A percentile compares a stretch with the other conserved stretches of the same genome.
Evolutionary conservation across 2,888 invertebrate genomes (phyloP).

Genomic region (Pollenia angustigena): DNA sequence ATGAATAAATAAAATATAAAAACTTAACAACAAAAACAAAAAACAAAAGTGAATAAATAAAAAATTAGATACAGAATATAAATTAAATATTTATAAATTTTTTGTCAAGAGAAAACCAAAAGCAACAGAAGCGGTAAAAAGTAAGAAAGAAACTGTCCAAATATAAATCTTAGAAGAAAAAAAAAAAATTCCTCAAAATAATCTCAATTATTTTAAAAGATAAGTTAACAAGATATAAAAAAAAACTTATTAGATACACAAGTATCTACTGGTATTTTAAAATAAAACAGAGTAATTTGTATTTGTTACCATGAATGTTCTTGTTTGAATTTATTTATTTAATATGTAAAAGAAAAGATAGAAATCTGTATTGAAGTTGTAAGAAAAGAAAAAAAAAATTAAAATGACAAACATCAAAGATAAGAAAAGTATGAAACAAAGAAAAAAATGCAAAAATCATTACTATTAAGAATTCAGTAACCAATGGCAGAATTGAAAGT

Average conservation of each 20-base stretch:
- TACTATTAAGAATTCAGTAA: not conserved
- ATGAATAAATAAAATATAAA: constrained; percentile 37
- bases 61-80: constrained; percentile 27
- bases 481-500: not conserved
- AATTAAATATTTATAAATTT: constrained; percentile 48
- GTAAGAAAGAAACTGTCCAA: not conserved
- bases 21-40: not conserved
- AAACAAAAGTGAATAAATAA: constrained; percentile 36
- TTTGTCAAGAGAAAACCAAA: not conserved
- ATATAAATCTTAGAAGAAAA: not conserved
- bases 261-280: not conserved
- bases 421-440: not conserved
- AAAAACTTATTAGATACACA: not conserved
- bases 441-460: not conserved
- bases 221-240: constrained; percentile 17
- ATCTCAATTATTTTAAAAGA: not conserved
- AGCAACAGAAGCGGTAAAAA: not conserved
- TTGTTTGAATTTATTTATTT: not conserved
- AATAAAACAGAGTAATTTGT: not conserved
- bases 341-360: not conserved
- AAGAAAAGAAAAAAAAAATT: not conserved
- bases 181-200: not conserved
- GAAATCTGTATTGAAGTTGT: constrained; percentile 16
- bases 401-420: not conserved
- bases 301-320: not conserved